Conservation (phyloP, 1,140 invertebrate species). For the Bombus superbus region DNA sequence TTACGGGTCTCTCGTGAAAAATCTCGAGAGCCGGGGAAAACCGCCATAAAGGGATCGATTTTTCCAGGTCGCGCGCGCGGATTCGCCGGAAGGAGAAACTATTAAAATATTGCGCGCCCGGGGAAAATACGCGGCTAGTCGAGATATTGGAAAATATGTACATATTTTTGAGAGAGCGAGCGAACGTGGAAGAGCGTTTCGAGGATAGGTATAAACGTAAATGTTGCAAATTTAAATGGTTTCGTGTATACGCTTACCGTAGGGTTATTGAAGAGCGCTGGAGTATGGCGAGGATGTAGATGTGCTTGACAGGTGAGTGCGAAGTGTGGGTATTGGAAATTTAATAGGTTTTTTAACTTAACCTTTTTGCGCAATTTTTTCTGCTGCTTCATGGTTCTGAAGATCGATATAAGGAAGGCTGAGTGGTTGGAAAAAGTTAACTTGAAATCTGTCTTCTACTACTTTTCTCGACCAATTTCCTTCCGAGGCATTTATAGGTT, state of each 20-base stretch:
- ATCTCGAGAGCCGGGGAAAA: not conserved
- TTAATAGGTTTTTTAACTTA: not conserved
- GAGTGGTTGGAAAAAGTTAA: not conserved
- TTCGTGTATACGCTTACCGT: not conserved
- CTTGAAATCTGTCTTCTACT: not conserved
- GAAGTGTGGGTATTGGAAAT: not conserved
- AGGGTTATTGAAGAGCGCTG: not conserved
- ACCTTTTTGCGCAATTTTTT: not conserved
- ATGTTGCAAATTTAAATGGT: conserved; percentile 3
- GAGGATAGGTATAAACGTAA: not conserved
- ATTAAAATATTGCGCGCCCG: conserved; percentile 12
- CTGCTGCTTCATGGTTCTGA: too few relatives aligned
- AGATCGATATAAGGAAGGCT: not conserved
- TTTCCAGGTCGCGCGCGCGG: conserved; percentile 4
- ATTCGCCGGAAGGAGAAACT: not conserved
- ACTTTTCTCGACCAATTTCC: not conserved
- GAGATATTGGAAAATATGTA: conserved; percentile 6
- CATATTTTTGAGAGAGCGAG: not conserved
- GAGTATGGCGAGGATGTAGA: not conserved
- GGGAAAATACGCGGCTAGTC: not conserved
- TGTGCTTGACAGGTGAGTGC: not conserved
- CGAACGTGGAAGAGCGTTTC: not conserved
- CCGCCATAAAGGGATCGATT: conserved; percentile 2
- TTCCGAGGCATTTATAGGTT: too few relatives aligned
- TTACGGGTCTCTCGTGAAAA: conserved; percentile 25